Base-by-base conservation (phyloP, 2,113 vertebrate genomes). In the Delphinapterus leucas region DNA sequence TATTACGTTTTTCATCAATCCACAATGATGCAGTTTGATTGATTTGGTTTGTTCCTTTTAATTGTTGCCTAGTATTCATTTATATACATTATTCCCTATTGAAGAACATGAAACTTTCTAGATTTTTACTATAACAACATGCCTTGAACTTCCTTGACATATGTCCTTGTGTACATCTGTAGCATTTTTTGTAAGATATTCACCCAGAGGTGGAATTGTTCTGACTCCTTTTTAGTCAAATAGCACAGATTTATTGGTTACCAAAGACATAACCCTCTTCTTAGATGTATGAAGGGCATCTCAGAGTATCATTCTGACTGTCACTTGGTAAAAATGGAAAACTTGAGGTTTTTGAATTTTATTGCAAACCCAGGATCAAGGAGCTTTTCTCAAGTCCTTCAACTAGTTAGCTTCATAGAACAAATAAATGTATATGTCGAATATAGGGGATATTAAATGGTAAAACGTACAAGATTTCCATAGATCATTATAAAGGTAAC, bases 401-500 rank as follows among this genome's bases (percentile, higher is more conserved):
- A 85, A 53, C 49, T 87, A 67, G 28, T 65, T 93, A 90, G 55
- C 23, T 82, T 49, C 58, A 13, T 90, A 15, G 55, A 71, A 79
- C 38, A 80, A 84, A n/a, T 93, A 88, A 93, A 61, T 80, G 25
- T 82, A 18, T 44, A 49, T 92, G 36, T 79, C 67, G 33, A 87
- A 67, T 68, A 63, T 44, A 89, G 21, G 33, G 44, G 7, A 65
- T 55, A 65, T 87, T 90, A 93, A 86, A 70, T 65, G 49, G n/a
- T 36, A 76, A 95, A 93, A 93, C 67, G n/a, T 76, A n/a, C 73
- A n/a, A 25, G 58, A 61, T 95, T 84, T 74, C 55, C 67, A 80
- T 84, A 74, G 26, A 8, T 92, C 38, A 20, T 96, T 96, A 44
- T 90, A 94, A 95, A 85, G 20, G 25, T 86, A 93, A 71, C 10